Evolutionary conservation across 2,113 vertebrate species (phyloP).

Genomic region (Bufo bufo): DNA sequence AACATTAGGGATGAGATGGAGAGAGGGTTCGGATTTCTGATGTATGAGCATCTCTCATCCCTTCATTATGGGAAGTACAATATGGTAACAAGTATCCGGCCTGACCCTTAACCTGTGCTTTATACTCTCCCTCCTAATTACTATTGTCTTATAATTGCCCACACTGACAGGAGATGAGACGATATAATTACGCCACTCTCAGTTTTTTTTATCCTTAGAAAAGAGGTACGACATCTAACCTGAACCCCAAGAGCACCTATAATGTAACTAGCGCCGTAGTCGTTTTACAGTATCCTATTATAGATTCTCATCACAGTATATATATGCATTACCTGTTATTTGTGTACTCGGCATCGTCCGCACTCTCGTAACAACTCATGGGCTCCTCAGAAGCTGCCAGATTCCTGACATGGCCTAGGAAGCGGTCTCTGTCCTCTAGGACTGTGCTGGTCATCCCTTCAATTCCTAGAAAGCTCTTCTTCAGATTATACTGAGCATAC

Average conservation of each 20-base stretch:
- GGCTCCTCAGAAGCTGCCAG: neutral
- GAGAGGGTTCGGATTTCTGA: conserved; percentile 80
- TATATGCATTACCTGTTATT: conserved; percentile 38
- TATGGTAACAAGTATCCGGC: conserved; percentile 85
- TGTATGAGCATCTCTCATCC: conserved; percentile 88
- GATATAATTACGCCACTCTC: conserved; percentile 57
- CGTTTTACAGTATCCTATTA: neutral
- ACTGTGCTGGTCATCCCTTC: conserved; percentile 70
- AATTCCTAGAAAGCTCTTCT: conserved; percentile 74
- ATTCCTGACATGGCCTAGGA: conserved; percentile 63
- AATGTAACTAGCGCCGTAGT: neutral
- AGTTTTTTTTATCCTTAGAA: neutral
- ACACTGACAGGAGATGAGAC: conserved; percentile 65
- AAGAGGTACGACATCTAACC: neutral
- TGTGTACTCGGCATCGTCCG: neutral
- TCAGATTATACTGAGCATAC: conserved; percentile 74
- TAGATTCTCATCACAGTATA: neutral
- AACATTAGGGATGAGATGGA: conserved; percentile 73
- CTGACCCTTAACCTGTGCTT: conserved; percentile 72
- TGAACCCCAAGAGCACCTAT: neutral
- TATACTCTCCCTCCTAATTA: conserved; percentile 69
- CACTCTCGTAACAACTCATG: neutral
- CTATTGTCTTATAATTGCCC: conserved; percentile 69
- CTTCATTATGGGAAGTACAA: conserved; percentile 86
- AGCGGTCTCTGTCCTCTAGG: conserved; percentile 70